A percentile compares a stretch with the other conserved stretches of the same genome.
Evolutionary conservation across 2,888 invertebrate genomes (phyloP).

Genomic region (Xestia xanthographa): DNA sequence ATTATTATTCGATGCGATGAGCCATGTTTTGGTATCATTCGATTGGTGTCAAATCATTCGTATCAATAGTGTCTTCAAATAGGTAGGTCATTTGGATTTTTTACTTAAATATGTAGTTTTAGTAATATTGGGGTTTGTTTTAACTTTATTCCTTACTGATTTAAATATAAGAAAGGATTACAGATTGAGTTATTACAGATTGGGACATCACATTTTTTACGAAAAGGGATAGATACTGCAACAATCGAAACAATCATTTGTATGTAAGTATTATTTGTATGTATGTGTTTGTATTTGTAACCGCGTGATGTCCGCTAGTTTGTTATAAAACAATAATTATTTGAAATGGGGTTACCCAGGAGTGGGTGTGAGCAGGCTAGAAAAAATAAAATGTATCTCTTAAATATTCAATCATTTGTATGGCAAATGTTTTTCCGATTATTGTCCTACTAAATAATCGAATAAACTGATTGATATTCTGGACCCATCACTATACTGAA

Average conservation of each 20-base stretch:
- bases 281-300: too few relatives aligned
- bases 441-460: not conserved
- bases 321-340: too few relatives aligned
- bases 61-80: not conserved
- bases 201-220: not conserved
- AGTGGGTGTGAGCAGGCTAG: too few relatives aligned
- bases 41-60: not conserved
- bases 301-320: too few relatives aligned
- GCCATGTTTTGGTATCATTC: not conserved
- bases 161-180: not conserved
- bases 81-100: not conserved
- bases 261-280: too few relatives aligned
- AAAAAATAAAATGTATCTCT: too few relatives aligned
- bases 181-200: not conserved
- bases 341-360: too few relatives aligned
- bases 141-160: not conserved
- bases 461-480: conserved; percentile 1
- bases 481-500: conserved; percentile 11
- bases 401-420: not conserved
- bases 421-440: not conserved
- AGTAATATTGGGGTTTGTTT: not conserved
- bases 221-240: not conserved
- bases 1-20: conserved; percentile 6
- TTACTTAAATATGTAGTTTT: not conserved
- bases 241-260: not conserved